A percentile compares a stretch with the other conserved stretches of the same genome.
phyloP scores from a whole-genome alignment of 64 coral and sea anemone species.

The Trachythela sp. region DNA sequence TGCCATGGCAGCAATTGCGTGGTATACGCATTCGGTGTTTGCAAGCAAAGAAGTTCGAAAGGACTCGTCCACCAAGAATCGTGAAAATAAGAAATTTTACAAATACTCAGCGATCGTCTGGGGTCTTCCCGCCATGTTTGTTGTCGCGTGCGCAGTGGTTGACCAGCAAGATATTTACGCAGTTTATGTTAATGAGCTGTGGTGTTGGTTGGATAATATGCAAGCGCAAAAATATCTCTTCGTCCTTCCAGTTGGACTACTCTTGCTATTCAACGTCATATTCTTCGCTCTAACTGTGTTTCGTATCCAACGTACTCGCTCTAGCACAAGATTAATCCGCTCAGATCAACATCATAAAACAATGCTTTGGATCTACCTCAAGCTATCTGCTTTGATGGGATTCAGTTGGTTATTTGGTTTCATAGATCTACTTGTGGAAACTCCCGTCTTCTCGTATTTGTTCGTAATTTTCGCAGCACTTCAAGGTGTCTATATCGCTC shows the following conservation, averaged over 20 bases:
- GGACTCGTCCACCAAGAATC: not conserved
- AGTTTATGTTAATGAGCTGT: not conserved
- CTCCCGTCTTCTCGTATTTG: not conserved
- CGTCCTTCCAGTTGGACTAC: not conserved
- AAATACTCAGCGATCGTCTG: not conserved
- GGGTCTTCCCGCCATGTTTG: not conserved
- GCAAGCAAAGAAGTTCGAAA: not conserved
- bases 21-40: constrained; percentile 12
- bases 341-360: not conserved
- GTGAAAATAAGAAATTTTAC: not conserved
- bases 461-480: not conserved
- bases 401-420: constrained; percentile 5
- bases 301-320: not conserved
- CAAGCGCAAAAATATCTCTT: not conserved
- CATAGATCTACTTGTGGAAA: not conserved
- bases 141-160: not conserved
- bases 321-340: not conserved
- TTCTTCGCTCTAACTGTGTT: not conserved
- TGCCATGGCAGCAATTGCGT: constrained; percentile 40
- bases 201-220: not conserved
- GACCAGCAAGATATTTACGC: not conserved
- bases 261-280: not conserved
- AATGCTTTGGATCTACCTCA: not conserved
- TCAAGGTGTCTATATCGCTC: not conserved
- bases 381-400: not conserved